Evolutionary conservation across 2,888 invertebrate species (phyloP), one percentile per base, ranked within the genome.

Genomic region (Fragum sueziense): DNA sequence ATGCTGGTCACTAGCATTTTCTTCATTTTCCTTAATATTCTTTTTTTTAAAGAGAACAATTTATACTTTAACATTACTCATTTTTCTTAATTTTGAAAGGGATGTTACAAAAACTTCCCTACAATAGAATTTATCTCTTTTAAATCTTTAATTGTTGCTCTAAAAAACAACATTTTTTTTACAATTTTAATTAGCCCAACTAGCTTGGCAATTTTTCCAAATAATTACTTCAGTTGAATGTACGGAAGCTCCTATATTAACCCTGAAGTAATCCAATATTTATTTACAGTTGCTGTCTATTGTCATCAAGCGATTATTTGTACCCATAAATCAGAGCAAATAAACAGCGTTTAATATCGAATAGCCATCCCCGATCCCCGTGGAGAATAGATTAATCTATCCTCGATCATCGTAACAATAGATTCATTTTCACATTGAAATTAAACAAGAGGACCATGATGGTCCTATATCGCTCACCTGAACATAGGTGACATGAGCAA

Each of bases 301-400:
- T 78, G 81, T 78, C 33, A 62, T 27, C 22, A 1, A 72, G 52
- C 25, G 61, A 73, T 67, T 69, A 78, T 81, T 72, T 68, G 57
- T 52, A 52, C 54, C 61, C 69, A 71, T 84, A 80, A 83, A 84
- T 84, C 84, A 84, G 54, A 62, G 80, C 74, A 80, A 84, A 84
- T 80, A 84, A 76, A 80, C 59, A 84, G 70, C 37, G 51, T 74
- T 75, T 74, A 71, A 74, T 80, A 80, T 74, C 54, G 70, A 76
- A 73, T 77, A 73, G 73, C 77, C 47, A 59, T 29, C 34, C 51
- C 14, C 51, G n/a, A 31, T 69, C 74, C 79, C 79, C 51, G 25
- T 29, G 59, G 79, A 75, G 75, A 62, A 54, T 62, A 68, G 74
- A 81, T 81, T 74, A 74, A 81, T 74, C 74, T 71, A 51, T 41